phyloP scores from a whole-genome alignment of 2,113 vertebrate species.

The Rutilus rutilus region DNA sequence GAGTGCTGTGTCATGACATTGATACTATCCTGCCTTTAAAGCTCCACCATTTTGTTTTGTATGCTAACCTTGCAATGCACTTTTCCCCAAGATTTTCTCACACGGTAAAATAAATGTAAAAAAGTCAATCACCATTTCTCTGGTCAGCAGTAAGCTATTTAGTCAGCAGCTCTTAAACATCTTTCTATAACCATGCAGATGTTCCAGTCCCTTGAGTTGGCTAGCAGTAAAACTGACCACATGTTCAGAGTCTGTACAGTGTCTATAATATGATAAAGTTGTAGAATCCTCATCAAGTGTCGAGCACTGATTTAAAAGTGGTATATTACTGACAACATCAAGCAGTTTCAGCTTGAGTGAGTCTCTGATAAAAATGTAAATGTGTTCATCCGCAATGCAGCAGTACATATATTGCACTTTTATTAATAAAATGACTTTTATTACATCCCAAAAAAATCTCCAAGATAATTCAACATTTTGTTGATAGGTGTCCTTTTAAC shows the following conservation, averaged over 20 bases:
- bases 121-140: not conserved
- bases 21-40: not conserved
- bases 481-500: too few species aligned
- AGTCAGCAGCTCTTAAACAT: constrained; percentile 7
- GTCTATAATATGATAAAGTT: not conserved
- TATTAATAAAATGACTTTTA: not conserved
- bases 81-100: not conserved
- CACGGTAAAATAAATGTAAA: not conserved
- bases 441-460: not conserved
- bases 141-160: not conserved
- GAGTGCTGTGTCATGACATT: not conserved
- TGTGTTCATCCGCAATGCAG: not conserved
- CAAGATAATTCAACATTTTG: too few species aligned
- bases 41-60: not conserved
- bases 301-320: not conserved
- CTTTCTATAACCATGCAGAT: not conserved
- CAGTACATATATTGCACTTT: not conserved
- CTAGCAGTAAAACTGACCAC: not conserved
- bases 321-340: not conserved
- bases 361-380: not conserved
- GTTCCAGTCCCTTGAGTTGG: not conserved
- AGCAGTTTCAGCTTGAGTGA: not conserved
- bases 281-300: not conserved
- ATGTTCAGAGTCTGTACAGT: not conserved
- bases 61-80: not conserved